Evolutionary conservation across 2,113 vertebrate genomes (phyloP).

Genomic region (Macroglossus sobrinus): DNA sequence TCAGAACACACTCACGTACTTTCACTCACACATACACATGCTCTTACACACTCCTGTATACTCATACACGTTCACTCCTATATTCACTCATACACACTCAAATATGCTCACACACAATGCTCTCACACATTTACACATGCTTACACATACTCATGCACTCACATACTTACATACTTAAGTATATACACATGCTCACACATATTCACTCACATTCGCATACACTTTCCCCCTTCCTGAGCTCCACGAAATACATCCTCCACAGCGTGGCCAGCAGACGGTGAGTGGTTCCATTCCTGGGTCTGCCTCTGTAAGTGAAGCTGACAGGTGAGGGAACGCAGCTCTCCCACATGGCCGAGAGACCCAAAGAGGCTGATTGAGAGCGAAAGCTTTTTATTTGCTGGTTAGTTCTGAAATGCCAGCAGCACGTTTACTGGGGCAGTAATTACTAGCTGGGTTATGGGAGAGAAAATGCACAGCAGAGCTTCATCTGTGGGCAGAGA

Average conservation of each 20-base stretch:
- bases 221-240: rapidly evolving
- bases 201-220: background rate
- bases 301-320: background rate
- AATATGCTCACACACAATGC: background rate
- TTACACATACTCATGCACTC: background rate
- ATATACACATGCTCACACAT: background rate
- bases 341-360: background rate
- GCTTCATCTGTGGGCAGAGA: background rate
- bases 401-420: background rate
- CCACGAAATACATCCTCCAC: background rate
- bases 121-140: background rate
- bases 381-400: background rate
- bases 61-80: background rate
- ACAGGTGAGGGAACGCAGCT: background rate
- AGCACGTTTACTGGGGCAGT: background rate
- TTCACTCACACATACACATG: background rate
- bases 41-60: too few species aligned
- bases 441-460: background rate
- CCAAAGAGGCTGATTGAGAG: background rate
- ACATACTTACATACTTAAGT: background rate
- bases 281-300: background rate
- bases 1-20: background rate
- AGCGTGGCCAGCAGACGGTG: rapidly evolving
- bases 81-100: background rate
- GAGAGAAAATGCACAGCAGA: background rate